These are phyloP conservation scores for Chiridota heheva DNA, from an alignment of 35 echinoderm and acorn worm species.

Conservation along the genomic window DNA sequence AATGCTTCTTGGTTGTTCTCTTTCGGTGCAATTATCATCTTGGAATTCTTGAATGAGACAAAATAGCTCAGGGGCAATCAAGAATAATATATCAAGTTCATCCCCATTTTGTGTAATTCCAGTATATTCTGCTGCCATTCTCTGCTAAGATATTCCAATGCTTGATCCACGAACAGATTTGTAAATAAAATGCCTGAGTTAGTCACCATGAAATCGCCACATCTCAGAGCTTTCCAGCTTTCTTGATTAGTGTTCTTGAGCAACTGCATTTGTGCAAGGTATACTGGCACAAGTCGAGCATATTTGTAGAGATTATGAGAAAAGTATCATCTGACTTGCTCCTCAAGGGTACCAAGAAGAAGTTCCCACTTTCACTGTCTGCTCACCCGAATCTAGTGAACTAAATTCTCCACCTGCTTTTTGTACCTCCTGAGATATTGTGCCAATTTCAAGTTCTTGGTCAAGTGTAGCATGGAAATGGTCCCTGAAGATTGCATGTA, in stretches of 20 bases:
- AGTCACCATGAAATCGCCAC: too few relatives aligned
- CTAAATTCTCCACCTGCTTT: constrained; percentile 50
- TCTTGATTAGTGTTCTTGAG: too few relatives aligned
- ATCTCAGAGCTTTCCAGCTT: too few relatives aligned
- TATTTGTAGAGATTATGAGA: constrained; percentile 29
- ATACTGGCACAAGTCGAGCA: constrained; percentile 26
- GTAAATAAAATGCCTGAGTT: constrained; percentile 43
- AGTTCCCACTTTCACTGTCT: constrained; percentile 41
- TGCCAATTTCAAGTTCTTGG: constrained; percentile 33
- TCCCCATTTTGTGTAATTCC: constrained; percentile 54
- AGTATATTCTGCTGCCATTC: constrained; percentile 28
- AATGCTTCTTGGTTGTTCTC: too few relatives aligned
- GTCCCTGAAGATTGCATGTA: constrained; percentile 4
- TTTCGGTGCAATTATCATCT: too few relatives aligned
- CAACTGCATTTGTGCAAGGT: too few relatives aligned
- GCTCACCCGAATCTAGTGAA: constrained; percentile 46
- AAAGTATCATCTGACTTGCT: constrained; percentile 4
- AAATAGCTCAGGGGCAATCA: background rate
- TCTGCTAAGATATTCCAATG: too few relatives aligned
- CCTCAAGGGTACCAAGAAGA: too few relatives aligned
- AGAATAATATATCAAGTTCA: constrained; percentile 6
- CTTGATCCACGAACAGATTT: too few relatives aligned
- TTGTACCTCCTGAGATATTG: constrained; percentile 40
- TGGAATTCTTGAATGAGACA: too few relatives aligned
- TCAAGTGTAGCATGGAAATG: constrained; percentile 23